phyloP scores from a whole-genome alignment of 1,140 invertebrate species.

The Bombus vancouverensis region DNA sequence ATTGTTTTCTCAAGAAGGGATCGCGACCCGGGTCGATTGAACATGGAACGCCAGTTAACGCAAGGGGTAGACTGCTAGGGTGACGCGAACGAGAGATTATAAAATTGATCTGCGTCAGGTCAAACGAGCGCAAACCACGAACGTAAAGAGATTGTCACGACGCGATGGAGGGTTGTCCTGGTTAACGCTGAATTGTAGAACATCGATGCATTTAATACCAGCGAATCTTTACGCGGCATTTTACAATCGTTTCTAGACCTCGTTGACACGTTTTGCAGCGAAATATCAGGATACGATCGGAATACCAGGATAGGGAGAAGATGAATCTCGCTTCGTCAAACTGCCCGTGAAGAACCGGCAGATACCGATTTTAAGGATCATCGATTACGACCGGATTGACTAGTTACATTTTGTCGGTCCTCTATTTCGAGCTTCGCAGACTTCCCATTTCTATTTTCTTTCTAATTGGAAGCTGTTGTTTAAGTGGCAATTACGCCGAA shows the following conservation, averaged over 20 bases:
- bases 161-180: background rate
- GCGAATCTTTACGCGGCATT: constrained; percentile 69
- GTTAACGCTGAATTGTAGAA: too few relatives aligned
- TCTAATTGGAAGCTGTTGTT: too few relatives aligned
- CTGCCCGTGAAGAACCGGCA: constrained; percentile 55
- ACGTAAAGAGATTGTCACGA: constrained; percentile 6
- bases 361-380: constrained; percentile 65
- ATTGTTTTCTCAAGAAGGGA: too few relatives aligned
- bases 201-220: background rate
- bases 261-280: constrained; percentile 61
- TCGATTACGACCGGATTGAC: constrained; percentile 61
- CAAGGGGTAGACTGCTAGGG: too few relatives aligned
- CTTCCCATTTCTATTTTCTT: background rate
- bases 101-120: too few relatives aligned
- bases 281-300: constrained; percentile 13
- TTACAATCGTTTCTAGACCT: constrained; percentile 65
- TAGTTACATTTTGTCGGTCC: constrained; percentile 71
- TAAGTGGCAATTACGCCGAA: too few relatives aligned
- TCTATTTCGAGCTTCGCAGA: constrained; percentile 29
- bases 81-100: too few relatives aligned
- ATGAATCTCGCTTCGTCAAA: constrained; percentile 50
- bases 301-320: constrained; percentile 46
- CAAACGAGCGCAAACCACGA: too few relatives aligned
- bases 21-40: too few relatives aligned
- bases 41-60: too few relatives aligned